Percentiles rank a stretch among this genome's conserved stretches.
Conservation (phyloP, 2,888 invertebrate genomes). For the Plemyria rubiginata region DNA sequence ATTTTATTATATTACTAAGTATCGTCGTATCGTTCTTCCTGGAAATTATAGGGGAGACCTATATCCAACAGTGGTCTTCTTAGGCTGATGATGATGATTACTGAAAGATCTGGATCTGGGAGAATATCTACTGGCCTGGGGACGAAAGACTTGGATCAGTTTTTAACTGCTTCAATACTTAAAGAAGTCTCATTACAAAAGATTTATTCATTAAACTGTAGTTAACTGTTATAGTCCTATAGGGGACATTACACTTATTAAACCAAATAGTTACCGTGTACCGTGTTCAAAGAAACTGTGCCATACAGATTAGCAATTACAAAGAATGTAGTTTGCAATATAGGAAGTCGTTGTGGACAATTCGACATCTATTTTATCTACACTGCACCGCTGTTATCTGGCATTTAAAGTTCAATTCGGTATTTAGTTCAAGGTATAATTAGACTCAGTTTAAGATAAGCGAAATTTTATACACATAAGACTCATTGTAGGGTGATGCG, state of each 20-base stretch:
- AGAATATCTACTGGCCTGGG: too few species aligned
- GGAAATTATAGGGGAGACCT: too few species aligned
- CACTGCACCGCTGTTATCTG: conserved; percentile 34
- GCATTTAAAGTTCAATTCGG: conserved; percentile 45
- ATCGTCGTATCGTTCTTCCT: too few species aligned
- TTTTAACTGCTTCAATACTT: too few species aligned
- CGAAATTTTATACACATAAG: conserved; percentile 16
- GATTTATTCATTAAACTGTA: not conserved
- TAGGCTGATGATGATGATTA: too few species aligned
- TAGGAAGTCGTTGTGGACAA: conserved; percentile 24
- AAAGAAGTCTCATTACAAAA: not conserved
- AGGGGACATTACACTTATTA: too few species aligned
- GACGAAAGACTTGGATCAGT: too few species aligned
- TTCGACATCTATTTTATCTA: conserved; percentile 31
- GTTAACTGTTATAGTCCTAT: too few species aligned
- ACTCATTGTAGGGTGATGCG: conserved; percentile 12
- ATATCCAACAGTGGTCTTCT: too few species aligned
- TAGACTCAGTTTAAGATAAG: conserved; percentile 37
- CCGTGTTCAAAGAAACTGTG: not conserved
- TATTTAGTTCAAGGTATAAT: conserved; percentile 41
- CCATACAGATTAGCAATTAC: not conserved
- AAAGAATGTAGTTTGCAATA: conserved; percentile 19
- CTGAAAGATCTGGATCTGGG: too few species aligned
- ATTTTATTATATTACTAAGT: too few species aligned
- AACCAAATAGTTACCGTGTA: not conserved